phyloP scores from a whole-genome alignment of 23 tunicate genomes.

The Ascidia mentula region DNA sequence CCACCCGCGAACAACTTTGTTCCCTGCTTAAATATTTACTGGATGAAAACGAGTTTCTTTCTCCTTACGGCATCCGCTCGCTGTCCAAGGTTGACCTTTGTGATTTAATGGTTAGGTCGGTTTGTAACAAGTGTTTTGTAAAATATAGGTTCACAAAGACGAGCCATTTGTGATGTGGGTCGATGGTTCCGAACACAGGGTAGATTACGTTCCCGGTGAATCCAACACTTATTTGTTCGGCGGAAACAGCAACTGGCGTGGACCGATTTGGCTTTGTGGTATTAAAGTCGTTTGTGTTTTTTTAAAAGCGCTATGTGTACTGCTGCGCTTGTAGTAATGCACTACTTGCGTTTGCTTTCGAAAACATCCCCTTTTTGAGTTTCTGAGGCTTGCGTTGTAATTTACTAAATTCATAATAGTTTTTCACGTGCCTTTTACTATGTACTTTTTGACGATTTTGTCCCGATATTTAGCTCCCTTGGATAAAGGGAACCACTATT shows the following conservation, averaged over 20 bases:
- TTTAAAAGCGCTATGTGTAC: no score
- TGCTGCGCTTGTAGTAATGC: no score
- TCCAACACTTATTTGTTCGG: constrained; percentile 85
- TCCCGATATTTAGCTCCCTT: no score
- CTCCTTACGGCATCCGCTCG: constrained; percentile 93
- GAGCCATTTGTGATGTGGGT: constrained; percentile 79
- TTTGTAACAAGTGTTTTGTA: not conserved
- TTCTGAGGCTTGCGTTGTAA: no score
- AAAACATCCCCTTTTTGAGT: no score
- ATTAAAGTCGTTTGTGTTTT: no score
- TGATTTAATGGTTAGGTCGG: not conserved
- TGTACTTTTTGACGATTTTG: no score
- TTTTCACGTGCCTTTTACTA: no score
- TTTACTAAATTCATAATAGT: no score
- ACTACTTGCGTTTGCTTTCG: no score
- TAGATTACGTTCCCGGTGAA: constrained; percentile 91
- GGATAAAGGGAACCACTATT: no score
- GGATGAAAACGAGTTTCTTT: constrained; percentile 89
- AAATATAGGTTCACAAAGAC: constrained; percentile 62
- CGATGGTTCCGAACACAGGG: constrained; percentile 78
- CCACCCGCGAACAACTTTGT: constrained; percentile 62
- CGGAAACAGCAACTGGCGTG: constrained; percentile 98
- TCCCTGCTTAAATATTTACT: constrained; percentile 64
- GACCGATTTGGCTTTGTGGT: constrained; percentile 97
- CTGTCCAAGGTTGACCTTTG: constrained; percentile 80